Base-by-base conservation (phyloP, 1,140 invertebrate species). In the Leguminivora glycinivorella region DNA sequence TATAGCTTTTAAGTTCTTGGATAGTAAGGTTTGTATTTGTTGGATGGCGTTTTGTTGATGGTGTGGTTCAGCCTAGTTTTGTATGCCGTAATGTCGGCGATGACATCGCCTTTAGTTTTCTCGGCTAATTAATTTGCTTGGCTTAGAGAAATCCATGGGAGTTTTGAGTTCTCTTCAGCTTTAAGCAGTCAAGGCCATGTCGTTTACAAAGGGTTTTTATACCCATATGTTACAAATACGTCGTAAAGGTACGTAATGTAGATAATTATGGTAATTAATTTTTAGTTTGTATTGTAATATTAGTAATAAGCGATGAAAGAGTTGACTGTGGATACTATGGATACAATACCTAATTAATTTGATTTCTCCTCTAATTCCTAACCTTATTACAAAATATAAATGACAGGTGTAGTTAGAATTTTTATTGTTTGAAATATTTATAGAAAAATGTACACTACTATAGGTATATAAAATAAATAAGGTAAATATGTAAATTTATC, bases 91-190 rank as follows among this genome's bases (percentile, higher is more conserved):
- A 63, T 70, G 40, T 40, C 26, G 25, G 58, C 60, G 69, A 70
- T 70, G 69, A 70, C 69, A 70, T 40, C 34, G 58, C 12, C 69
- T 70, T 63, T 52, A 52, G 47, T 52, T 66, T 70, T 60, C 60
- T 70, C 38, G 14, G 47, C 58, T 66, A 70, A 70, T 70, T 70
- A 70, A 70, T 70, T 70, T 52, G 69, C 38, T 70, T 56, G 52
- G 69, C 69, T 70, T 52, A 56, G 69, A 70, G 69, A 70, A 70
- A 70, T 70, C 69, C 58, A 70, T 70, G 69, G 69, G 69, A 70
- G 69, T 47, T 52, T 52, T 29, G 58, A 63, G 58, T 29, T 63
- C 58, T 29, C 58, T 17, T 63, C 29, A 29, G 25, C 29, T n/a
- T 4, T 25, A 29, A 63, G 47, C 47, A 63, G 25, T 63, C 58